Evolutionary conservation across 2,797 vertebrate species (phyloP).

Genomic region (Numenius phaeopus): DNA sequence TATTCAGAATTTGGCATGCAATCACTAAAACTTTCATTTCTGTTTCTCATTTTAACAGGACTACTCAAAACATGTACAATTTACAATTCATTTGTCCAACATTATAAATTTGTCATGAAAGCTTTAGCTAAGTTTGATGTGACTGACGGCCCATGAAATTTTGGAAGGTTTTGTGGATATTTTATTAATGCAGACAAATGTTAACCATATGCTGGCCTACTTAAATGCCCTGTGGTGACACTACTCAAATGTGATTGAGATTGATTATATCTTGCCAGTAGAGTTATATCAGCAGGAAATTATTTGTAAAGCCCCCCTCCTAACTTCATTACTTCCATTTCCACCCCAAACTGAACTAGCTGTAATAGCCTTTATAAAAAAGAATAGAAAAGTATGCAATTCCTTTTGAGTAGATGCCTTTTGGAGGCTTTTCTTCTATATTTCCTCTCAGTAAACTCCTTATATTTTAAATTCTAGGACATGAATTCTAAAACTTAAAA

Average conservation of each 20-base stretch:
- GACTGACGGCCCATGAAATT: slow-evolving; percentile 1
- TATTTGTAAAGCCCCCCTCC: not conserved
- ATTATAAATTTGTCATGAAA: slow-evolving; percentile 18
- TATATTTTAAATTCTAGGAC: not conserved
- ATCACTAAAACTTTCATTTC: not conserved
- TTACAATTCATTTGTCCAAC: slow-evolving; percentile 22
- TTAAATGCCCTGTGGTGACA: not conserved
- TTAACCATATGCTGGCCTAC: slow-evolving; percentile 43
- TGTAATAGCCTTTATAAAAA: not conserved
- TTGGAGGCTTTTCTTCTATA: not conserved
- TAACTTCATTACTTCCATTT: not conserved
- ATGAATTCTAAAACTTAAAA: not conserved
- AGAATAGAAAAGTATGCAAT: not conserved
- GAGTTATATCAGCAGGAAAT: slow-evolving; percentile 6
- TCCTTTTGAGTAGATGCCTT: not conserved
- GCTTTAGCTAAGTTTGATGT: slow-evolving; percentile 14
- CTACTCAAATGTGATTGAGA: slow-evolving; percentile 19
- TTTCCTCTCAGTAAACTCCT: not conserved
- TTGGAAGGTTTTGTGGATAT: slow-evolving; percentile 36
- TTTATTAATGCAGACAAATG: slow-evolving; percentile 48
- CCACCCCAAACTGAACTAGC: not conserved
- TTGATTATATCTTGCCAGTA: slow-evolving; percentile 11
- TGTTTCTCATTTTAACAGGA: not conserved
- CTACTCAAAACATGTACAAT: not conserved
- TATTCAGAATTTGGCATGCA: not conserved